Evolutionary conservation across 2,797 vertebrate genomes (phyloP).

Genomic region (Coendou prehensilis): DNA sequence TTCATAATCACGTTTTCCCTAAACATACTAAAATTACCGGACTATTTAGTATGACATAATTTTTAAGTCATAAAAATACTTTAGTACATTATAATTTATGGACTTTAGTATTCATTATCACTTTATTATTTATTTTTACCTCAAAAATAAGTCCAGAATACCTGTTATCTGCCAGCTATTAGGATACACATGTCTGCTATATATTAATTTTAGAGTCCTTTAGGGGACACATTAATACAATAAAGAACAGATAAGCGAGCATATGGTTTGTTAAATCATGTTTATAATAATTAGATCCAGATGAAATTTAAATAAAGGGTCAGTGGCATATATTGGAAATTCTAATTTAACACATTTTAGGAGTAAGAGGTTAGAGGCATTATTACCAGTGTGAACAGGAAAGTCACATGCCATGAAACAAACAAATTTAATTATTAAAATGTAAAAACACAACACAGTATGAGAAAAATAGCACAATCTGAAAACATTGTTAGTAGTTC

Average conservation of each 20-base stretch:
- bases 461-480: constrained; percentile 33
- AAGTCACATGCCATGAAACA: constrained; percentile 74
- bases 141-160: constrained; percentile 83
- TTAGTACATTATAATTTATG: background rate
- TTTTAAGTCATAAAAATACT: constrained; percentile 74
- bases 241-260: constrained; percentile 87
- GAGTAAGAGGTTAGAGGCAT: constrained; percentile 77
- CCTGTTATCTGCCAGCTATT: constrained; percentile 82
- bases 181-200: constrained; percentile 80
- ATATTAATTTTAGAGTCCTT: constrained; percentile 86
- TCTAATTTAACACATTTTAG: constrained; percentile 78
- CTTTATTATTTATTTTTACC: constrained; percentile 59
- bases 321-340: constrained; percentile 78
- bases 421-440: constrained; percentile 79
- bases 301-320: constrained; percentile 84
- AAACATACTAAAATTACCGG: background rate
- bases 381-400: constrained; percentile 74
- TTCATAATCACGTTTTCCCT: background rate
- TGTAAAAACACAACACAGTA: constrained; percentile 24
- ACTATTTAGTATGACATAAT: background rate
- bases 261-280: constrained; percentile 89
- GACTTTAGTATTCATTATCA: background rate
- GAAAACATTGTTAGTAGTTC: constrained; percentile 54
- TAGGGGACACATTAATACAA: constrained; percentile 85
- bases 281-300: constrained; percentile 87